phyloP scores from a whole-genome alignment of 2,113 vertebrate genomes.

The Sterrhoptilus dennistouni region DNA sequence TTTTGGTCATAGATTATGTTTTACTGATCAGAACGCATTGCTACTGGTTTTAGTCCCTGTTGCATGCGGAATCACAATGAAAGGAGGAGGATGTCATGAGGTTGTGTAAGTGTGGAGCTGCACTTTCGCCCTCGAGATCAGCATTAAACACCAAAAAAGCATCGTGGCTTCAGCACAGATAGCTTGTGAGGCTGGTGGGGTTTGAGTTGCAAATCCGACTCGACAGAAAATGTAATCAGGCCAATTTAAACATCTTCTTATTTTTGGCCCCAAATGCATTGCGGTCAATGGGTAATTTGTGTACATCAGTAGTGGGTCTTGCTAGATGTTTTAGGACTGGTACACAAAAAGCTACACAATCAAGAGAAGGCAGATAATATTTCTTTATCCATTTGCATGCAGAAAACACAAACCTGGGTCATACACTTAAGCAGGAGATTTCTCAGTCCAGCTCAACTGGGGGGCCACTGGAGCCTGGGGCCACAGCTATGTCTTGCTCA shows the following conservation, averaged over 20 bases:
- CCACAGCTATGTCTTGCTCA: not conserved
- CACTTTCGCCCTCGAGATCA: not conserved
- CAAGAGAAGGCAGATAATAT: not conserved
- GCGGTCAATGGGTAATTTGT: not conserved
- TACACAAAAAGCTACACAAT: not conserved
- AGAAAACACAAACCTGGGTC: not conserved
- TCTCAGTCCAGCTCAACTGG: fast-evolving
- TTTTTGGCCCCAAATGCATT: not conserved
- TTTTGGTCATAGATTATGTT: not conserved
- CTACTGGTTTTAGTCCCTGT: not conserved
- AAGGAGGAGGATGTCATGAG: not conserved
- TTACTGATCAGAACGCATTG: not conserved
- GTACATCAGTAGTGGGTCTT: not conserved
- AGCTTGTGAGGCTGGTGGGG: not conserved
- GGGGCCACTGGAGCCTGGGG: not conserved
- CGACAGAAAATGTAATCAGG: not conserved
- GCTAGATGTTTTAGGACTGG: not conserved
- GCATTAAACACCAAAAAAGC: not conserved
- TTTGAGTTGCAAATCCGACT: not conserved
- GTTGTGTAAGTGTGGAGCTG: not conserved
- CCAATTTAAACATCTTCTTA: not conserved
- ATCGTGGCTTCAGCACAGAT: not conserved
- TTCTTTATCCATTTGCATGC: not conserved
- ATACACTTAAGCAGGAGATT: not conserved
- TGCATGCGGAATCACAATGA: not conserved